Evolutionary conservation across 2,797 vertebrate genomes (phyloP).

Genomic region (Eulemur coronatus): DNA sequence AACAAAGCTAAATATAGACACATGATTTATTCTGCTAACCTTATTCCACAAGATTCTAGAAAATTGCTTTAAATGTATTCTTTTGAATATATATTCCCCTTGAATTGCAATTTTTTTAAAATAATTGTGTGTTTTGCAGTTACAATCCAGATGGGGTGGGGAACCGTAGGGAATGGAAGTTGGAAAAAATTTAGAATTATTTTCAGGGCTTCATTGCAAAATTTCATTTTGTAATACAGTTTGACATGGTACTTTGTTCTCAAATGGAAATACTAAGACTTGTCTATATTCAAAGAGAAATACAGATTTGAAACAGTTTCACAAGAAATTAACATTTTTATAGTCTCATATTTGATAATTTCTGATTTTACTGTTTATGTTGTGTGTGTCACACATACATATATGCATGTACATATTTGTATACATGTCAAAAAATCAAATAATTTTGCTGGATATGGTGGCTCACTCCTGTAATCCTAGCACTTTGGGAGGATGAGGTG

Average conservation of each 20-base stretch:
- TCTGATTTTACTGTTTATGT: background rate
- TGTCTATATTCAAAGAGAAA: background rate
- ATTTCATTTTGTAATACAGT: constrained; percentile 35
- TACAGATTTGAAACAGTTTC: background rate
- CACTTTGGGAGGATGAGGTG: background rate
- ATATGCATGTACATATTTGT: background rate
- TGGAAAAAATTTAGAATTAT: background rate
- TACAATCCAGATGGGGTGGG: background rate
- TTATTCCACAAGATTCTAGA: constrained; percentile 7
- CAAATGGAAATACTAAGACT: background rate
- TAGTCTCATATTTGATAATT: background rate
- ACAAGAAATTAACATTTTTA: background rate
- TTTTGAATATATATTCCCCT: background rate
- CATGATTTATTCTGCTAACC: background rate
- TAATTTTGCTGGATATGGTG: background rate
- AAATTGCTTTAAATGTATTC: background rate
- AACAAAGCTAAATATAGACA: background rate
- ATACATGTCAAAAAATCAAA: background rate
- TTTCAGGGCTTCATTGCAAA: background rate
- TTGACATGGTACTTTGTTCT: background rate
- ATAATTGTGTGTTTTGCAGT: background rate
- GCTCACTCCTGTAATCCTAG: background rate
- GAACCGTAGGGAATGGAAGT: background rate
- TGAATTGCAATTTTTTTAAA: constrained; percentile 37
- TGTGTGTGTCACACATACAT: background rate